Evolutionary conservation across 2,888 invertebrate genomes (phyloP).

Genomic region (Notodromas monacha): DNA sequence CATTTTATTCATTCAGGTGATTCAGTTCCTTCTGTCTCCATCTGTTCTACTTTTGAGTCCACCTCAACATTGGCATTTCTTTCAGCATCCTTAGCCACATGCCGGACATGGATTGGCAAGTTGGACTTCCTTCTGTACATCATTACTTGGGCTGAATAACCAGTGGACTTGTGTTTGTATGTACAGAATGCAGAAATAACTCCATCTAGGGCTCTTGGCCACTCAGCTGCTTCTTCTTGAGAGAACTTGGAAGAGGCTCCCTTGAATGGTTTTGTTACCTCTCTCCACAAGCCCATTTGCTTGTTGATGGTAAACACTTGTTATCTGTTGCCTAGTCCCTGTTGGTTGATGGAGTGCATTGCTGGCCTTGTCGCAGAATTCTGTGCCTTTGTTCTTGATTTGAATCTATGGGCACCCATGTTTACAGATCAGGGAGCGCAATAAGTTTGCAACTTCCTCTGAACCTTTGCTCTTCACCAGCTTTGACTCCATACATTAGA

Average conservation of each 20-base stretch:
- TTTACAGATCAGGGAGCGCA: slow-evolving; percentile 5
- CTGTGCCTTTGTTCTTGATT: slow-evolving; percentile 8
- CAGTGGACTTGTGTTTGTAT: not conserved
- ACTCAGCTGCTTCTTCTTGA: not conserved
- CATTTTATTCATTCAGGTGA: not conserved
- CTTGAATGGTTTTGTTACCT: slow-evolving; percentile 6
- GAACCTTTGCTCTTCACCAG: slow-evolving; percentile 5
- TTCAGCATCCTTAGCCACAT: not conserved
- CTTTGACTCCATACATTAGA: slow-evolving; percentile 2
- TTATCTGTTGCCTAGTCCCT: slow-evolving; percentile 9
- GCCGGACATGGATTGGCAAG: not conserved
- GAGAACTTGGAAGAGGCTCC: not conserved
- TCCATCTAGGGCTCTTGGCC: not conserved
- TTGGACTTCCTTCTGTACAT: not conserved
- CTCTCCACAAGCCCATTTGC: slow-evolving; percentile 9
- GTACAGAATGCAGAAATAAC: not conserved
- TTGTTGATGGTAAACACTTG: slow-evolving; percentile 10
- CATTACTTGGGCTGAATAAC: not conserved
- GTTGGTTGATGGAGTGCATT: slow-evolving; percentile 7
- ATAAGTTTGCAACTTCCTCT: slow-evolving; percentile 6
- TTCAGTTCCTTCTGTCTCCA: not conserved
- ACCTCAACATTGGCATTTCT: no score
- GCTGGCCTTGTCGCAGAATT: slow-evolving; percentile 7
- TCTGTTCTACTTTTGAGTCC: not conserved
- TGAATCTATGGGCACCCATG: slow-evolving; percentile 7